These are phyloP conservation scores for Nephrotoma guestfalica DNA, from an alignment of 2,888 invertebrate species.

Conservation along the genomic window DNA sequence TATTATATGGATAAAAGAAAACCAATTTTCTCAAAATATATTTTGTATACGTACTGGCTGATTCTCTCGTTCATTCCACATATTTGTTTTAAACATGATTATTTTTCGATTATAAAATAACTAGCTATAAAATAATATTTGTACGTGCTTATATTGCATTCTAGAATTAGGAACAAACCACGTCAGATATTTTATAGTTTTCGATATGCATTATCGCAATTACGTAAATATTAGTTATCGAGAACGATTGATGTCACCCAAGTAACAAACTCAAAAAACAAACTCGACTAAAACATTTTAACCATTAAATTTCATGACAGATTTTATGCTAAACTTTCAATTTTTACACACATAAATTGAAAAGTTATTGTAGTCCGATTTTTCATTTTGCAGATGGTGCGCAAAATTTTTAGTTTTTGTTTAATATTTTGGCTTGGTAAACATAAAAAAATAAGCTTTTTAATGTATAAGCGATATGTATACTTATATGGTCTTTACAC, in stretches of 20 bases:
- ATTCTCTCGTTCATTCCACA: not conserved
- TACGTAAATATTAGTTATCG: not conserved
- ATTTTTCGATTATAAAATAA: not conserved
- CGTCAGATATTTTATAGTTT: not conserved
- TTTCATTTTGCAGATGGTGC: not conserved
- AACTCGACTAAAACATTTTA: not conserved
- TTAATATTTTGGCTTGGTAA: not conserved
- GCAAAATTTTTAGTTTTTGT: not conserved
- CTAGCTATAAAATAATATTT: not conserved
- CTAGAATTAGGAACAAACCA: not conserved
- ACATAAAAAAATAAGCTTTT: not conserved
- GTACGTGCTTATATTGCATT: not conserved
- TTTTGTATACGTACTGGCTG: not conserved
- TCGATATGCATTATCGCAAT: not conserved
- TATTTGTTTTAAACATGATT: not conserved
- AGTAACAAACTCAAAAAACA: not conserved
- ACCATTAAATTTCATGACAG: not conserved
- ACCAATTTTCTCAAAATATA: not conserved
- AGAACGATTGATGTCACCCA: not conserved
- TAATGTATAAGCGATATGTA: not conserved
- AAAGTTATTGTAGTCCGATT: not conserved
- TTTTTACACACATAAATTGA: not conserved
- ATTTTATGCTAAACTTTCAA: not conserved
- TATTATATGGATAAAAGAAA: not conserved
- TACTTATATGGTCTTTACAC: not conserved